phyloP scores from a whole-genome alignment of 2,113 vertebrate genomes.

The Campylorhamphus procurvoides region DNA sequence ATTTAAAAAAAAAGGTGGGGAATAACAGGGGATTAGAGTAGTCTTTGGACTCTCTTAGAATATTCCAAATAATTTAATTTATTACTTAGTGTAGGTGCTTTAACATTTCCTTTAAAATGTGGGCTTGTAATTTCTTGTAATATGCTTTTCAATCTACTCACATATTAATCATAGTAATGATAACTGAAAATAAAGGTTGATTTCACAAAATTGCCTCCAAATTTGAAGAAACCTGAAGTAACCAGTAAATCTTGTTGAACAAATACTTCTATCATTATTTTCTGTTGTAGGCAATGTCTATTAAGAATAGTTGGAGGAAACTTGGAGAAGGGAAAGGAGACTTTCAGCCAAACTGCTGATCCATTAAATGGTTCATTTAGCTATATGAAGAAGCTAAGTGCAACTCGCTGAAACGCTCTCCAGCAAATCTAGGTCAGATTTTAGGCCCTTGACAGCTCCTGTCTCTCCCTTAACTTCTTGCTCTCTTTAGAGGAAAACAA shows the following conservation, averaged over 20 bases:
- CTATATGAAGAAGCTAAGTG: neutral
- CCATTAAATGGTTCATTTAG: neutral
- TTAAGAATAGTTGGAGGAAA: neutral
- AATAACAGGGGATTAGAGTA: neutral
- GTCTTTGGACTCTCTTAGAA: neutral
- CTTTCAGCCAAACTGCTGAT: neutral
- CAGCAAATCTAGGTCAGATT: neutral
- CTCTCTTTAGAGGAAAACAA: neutral
- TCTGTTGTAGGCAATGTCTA: neutral
- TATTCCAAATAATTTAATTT: neutral
- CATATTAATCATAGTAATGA: neutral
- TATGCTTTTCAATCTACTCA: neutral
- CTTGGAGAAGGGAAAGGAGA: neutral
- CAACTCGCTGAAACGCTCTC: neutral
- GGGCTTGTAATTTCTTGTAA: neutral
- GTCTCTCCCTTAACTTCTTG: neutral
- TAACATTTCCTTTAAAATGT: neutral
- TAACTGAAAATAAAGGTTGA: neutral
- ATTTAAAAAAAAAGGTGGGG: neutral
- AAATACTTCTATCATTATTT: neutral
- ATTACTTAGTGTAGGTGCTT: neutral
- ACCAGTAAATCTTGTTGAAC: neutral
- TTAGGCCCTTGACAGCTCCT: neutral
- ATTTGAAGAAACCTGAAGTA: neutral
- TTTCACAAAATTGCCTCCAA: neutral